Conservation (phyloP, 2,113 vertebrate species). For the Willisornis vidua region DNA sequence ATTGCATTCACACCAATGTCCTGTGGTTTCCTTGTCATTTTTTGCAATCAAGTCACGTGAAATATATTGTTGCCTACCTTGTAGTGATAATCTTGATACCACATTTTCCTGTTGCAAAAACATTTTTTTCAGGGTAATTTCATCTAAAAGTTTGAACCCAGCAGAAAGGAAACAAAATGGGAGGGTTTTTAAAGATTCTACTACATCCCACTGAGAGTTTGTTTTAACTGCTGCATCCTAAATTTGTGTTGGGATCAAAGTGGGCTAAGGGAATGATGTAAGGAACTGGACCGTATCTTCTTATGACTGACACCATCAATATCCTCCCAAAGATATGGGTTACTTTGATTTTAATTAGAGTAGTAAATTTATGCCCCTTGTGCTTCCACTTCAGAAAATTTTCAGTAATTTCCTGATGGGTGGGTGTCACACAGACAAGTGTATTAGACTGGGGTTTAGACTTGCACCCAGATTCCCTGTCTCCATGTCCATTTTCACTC, state of each 20-base stretch:
- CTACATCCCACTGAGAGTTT: constrained; percentile 8
- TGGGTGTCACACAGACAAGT: background rate
- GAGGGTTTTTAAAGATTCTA: constrained; percentile 33
- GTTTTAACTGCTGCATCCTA: constrained; percentile 41
- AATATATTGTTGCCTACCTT: constrained; percentile 70
- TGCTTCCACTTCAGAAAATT: background rate
- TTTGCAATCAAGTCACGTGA: constrained; percentile 58
- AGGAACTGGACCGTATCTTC: background rate
- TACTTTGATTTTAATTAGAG: background rate
- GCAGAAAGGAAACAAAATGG: constrained; percentile 67
- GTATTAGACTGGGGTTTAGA: background rate
- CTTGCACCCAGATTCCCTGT: background rate
- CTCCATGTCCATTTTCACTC: background rate
- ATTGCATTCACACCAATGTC: background rate
- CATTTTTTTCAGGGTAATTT: constrained; percentile 69
- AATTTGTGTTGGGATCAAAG: constrained; percentile 7
- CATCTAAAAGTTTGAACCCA: constrained; percentile 53
- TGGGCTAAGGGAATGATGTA: background rate
- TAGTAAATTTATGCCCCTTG: background rate
- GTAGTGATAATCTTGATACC: constrained; percentile 75
- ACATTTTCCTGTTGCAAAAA: constrained; percentile 81
- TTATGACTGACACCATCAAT: background rate
- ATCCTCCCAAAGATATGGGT: background rate
- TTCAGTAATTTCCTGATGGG: background rate
- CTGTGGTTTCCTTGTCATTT: constrained; percentile 57